These are phyloP conservation scores for Odontomyia ornata DNA, from an alignment of 2,888 invertebrate species.

Conservation along the genomic window DNA sequence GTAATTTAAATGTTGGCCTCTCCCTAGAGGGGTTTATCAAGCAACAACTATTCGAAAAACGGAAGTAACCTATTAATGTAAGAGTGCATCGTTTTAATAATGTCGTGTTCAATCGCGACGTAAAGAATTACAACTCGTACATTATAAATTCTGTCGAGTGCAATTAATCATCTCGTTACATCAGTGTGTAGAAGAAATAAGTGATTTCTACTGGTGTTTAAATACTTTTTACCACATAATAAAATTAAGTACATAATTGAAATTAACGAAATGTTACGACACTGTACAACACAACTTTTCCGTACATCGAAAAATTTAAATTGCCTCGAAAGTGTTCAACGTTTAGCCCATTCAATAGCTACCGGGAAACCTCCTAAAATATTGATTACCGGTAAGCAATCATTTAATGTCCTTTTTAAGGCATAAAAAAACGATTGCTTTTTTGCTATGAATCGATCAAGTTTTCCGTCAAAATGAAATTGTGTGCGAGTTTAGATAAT, in stretches of 20 bases:
- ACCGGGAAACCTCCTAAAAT: slow-evolving; percentile 58
- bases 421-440: neutral
- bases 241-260: neutral
- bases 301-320: slow-evolving; percentile 30
- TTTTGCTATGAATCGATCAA: slow-evolving; percentile 8
- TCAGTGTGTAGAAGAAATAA: neutral
- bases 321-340: slow-evolving; percentile 14
- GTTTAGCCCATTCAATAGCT: slow-evolving; percentile 9
- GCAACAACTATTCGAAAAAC: neutral
- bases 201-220: neutral
- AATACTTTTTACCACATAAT: neutral
- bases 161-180: neutral
- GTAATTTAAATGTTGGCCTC: too few relatives aligned
- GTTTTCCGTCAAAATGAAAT: neutral
- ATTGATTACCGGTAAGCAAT: slow-evolving; percentile 59
- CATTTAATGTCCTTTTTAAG: neutral
- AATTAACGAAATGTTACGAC: slow-evolving; percentile 56
- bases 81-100: slow-evolving; percentile 13
- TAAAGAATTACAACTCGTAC: neutral
- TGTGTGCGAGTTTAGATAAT: neutral
- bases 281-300: slow-evolving; percentile 54
- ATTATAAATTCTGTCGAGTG: neutral
- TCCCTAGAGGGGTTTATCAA: too few relatives aligned
- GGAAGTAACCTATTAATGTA: slow-evolving; percentile 22
- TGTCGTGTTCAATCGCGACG: too few relatives aligned